A percentile compares a stretch with the other conserved stretches of the same genome.
phyloP scores from a whole-genome alignment of 1,140 invertebrate genomes.

The Calephelis virginiensis region DNA sequence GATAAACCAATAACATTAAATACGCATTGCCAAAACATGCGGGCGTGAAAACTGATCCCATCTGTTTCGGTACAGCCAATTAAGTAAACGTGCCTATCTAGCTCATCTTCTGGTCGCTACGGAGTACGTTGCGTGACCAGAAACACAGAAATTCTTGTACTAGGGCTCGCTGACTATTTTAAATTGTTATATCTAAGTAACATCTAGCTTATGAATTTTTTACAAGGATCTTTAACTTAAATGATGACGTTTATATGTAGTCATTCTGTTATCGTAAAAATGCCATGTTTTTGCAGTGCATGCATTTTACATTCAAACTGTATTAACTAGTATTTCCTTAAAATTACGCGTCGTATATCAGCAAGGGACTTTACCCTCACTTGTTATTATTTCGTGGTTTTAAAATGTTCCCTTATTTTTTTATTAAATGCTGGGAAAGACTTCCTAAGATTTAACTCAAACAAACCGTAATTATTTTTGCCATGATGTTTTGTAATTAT shows the following conservation, averaged over 20 bases:
- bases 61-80: slow-evolving; percentile 51
- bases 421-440: too few relatives aligned
- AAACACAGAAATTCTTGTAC: slow-evolving; percentile 58
- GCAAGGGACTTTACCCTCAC: too few relatives aligned
- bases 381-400: too few relatives aligned
- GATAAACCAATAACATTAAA: too few relatives aligned
- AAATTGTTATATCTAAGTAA: slow-evolving; percentile 32
- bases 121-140: slow-evolving; percentile 55
- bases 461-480: too few relatives aligned
- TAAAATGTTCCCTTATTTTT: too few relatives aligned
- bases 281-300: too few relatives aligned
- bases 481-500: too few relatives aligned
- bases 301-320: too few relatives aligned
- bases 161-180: slow-evolving; percentile 49
- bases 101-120: slow-evolving; percentile 46
- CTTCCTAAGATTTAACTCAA: too few relatives aligned
- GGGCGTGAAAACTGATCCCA: slow-evolving; percentile 33
- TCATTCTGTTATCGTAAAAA: not conserved
- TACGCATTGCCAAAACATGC: slow-evolving; percentile 22
- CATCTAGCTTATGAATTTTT: slow-evolving; percentile 17
- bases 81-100: slow-evolving; percentile 53
- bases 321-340: too few relatives aligned
- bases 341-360: too few relatives aligned
- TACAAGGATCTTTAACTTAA: slow-evolving; percentile 11
- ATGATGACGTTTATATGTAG: slow-evolving; percentile 1